Conservation (phyloP, 2,888 invertebrate species). For the Papilio elwesi region DNA sequence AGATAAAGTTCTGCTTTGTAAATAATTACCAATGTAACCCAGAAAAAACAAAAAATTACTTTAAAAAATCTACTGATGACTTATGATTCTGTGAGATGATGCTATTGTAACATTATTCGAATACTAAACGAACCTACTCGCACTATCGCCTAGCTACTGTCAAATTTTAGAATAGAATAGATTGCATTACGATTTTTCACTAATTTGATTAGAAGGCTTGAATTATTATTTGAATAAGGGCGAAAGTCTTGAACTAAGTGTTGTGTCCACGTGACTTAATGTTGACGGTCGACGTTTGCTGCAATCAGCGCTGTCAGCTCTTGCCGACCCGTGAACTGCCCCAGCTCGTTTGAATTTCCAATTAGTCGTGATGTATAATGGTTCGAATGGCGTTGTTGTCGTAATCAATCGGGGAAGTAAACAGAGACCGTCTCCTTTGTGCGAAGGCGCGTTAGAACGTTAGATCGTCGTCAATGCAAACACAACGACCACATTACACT, state of each 20-base stretch:
- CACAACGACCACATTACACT: constrained; percentile 41
- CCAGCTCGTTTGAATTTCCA: constrained; percentile 53
- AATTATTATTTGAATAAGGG: too few relatives aligned
- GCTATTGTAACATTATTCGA: too few relatives aligned
- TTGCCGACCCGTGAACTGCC: constrained; percentile 35
- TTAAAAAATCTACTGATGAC: too few relatives aligned
- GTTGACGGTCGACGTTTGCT: constrained; percentile 29
- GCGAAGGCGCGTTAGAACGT: constrained; percentile 30
- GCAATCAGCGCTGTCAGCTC: constrained; percentile 45
- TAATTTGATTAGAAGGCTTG: too few relatives aligned
- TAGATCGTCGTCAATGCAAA: constrained; percentile 37
- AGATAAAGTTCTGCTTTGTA: too few relatives aligned
- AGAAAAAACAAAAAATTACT: too few relatives aligned
- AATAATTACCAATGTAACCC: too few relatives aligned
- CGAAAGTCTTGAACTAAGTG: constrained; percentile 8
- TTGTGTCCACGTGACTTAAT: constrained; percentile 23
- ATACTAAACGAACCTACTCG: too few relatives aligned
- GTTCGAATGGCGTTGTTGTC: constrained; percentile 54
- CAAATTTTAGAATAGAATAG: too few relatives aligned
- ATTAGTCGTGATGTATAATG: constrained; percentile 60
- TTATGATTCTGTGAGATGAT: too few relatives aligned
- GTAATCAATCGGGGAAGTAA: constrained; percentile 62
- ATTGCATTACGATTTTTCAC: too few relatives aligned
- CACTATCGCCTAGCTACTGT: too few relatives aligned
- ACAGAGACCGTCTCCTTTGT: constrained; percentile 61